Conservation (phyloP, 2,113 vertebrate genomes). For the Rhea pennata region DNA sequence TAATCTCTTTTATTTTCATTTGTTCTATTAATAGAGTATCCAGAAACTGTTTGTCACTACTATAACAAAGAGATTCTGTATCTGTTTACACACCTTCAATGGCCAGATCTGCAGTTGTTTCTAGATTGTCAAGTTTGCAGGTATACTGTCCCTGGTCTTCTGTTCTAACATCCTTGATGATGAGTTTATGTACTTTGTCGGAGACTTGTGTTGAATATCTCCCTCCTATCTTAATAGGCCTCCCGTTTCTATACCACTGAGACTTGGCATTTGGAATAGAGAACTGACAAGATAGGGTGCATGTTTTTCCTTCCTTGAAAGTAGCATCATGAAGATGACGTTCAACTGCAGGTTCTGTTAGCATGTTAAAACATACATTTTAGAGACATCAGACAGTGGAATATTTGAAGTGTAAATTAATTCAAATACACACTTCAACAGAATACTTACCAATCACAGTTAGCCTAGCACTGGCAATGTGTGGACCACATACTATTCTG, state of each 20-base stretch:
- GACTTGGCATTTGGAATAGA: slow-evolving; percentile 92
- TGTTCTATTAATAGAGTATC: neutral
- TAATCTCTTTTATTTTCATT: neutral
- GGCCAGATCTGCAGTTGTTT: slow-evolving; percentile 90
- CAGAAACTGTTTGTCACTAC: neutral
- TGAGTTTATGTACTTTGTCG: slow-evolving; percentile 92
- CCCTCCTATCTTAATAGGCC: slow-evolving; percentile 86
- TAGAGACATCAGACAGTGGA: neutral
- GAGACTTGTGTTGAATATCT: slow-evolving; percentile 88
- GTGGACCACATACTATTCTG: slow-evolving; percentile 93
- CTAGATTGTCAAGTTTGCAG: slow-evolving; percentile 88
- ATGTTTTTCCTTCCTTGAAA: slow-evolving; percentile 92
- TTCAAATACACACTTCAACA: neutral
- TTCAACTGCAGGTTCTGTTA: slow-evolving; percentile 88
- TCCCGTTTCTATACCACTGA: slow-evolving; percentile 92
- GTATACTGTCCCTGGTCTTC: slow-evolving; percentile 92
- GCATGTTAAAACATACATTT: slow-evolving; percentile 40
- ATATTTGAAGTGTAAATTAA: neutral
- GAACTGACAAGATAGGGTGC: slow-evolving; percentile 91
- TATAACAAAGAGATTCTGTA: neutral
- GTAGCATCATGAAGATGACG: slow-evolving; percentile 89
- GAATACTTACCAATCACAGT: slow-evolving; percentile 87
- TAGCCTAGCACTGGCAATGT: slow-evolving; percentile 93
- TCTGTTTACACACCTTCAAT: slow-evolving; percentile 88
- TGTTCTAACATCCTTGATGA: slow-evolving; percentile 88